These are phyloP conservation scores for Paralichthys olivaceus DNA, from an alignment of 2,113 vertebrate genomes.

Conservation along the genomic window DNA sequence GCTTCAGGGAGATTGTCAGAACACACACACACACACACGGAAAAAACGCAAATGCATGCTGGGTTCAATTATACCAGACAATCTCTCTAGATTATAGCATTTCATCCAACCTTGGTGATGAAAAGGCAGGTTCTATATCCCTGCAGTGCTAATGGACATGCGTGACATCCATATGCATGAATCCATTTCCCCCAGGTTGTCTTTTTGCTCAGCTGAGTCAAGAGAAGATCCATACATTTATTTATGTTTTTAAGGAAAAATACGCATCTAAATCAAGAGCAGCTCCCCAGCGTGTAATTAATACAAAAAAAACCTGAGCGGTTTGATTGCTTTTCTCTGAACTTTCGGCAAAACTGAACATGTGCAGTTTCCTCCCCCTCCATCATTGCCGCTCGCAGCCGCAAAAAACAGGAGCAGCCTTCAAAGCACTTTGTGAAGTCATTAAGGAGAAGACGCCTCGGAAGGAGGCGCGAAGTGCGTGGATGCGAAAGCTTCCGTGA, in stretches of 20 bases:
- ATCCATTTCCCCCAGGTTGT: not conserved
- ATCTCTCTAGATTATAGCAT: constrained; percentile 8
- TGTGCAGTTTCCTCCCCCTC: not conserved
- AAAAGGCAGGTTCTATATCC: constrained; percentile 6
- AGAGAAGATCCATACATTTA: constrained; percentile 1
- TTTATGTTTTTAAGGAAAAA: constrained; percentile 11
- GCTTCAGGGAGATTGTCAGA: constrained; percentile 28
- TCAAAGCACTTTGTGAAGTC: constrained; percentile 12
- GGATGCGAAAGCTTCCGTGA: constrained; percentile 53
- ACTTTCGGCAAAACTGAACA: not conserved
- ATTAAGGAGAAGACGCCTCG: constrained; percentile 39
- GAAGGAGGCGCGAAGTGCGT: constrained; percentile 9
- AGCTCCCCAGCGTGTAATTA: constrained; percentile 8
- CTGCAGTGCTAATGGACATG: constrained; percentile 22
- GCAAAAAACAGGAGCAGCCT: not conserved
- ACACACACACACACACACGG: constrained; percentile 7
- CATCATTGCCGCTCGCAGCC: not conserved
- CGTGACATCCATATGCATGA: constrained; percentile 45
- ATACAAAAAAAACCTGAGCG: not conserved
- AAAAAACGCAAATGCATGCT: not conserved
- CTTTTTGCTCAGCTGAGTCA: not conserved
- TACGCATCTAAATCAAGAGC: constrained; percentile 3
- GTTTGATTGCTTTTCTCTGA: constrained; percentile 34
- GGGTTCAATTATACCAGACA: constrained; percentile 23
- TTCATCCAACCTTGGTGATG: constrained; percentile 30